Percentiles rank a stretch among this genome's conserved stretches.
Conservation (phyloP, 2,888 invertebrate genomes). For the Leptinotarsa haldemani region DNA sequence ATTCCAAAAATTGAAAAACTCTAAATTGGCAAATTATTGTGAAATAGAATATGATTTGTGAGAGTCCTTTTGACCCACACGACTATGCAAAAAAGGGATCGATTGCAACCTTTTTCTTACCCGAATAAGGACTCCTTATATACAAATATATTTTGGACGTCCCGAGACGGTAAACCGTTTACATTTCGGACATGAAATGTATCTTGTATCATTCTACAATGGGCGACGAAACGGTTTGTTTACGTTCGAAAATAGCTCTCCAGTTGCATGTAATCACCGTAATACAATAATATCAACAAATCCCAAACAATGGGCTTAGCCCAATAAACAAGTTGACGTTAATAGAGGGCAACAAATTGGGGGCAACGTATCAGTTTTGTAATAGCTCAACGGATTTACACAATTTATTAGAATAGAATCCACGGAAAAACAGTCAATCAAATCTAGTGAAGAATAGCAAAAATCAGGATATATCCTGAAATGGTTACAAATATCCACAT, state of each 20-base stretch:
- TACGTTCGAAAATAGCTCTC: constrained; percentile 33
- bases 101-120: no score
- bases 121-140: no score
- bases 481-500: background rate
- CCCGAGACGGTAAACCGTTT: background rate
- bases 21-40: no score
- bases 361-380: constrained; percentile 13
- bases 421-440: background rate
- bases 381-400: constrained; percentile 2
- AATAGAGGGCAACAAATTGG: constrained; percentile 21
- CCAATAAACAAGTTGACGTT: constrained; percentile 29
- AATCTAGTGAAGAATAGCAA: background rate
- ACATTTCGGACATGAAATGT: constrained; percentile 19
- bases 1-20: no score
- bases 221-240: constrained; percentile 29
- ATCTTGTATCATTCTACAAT: constrained; percentile 28
- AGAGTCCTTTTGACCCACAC: no score
- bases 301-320: constrained; percentile 30
- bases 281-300: constrained; percentile 34
- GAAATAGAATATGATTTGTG: no score
- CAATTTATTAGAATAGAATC: background rate
- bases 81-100: no score
- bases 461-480: background rate
- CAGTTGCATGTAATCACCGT: constrained; percentile 32
- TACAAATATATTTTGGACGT: background rate